Evolutionary conservation across 2,113 vertebrate species (phyloP).

Genomic region (Heptranchias perlo): DNA sequence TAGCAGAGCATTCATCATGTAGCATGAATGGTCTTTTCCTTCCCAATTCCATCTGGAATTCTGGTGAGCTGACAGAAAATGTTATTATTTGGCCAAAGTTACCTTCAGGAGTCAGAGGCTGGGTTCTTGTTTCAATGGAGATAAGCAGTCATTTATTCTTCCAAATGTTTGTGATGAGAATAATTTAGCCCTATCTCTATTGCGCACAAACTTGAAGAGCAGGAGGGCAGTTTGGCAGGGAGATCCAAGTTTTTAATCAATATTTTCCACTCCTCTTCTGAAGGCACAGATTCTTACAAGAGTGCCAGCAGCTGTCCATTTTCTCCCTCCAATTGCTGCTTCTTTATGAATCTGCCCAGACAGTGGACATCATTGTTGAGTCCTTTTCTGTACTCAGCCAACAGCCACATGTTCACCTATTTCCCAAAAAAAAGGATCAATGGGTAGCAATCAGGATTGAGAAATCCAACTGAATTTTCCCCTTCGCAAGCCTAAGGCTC

Average conservation of each 20-base stretch:
- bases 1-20: background rate
- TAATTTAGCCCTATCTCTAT: background rate
- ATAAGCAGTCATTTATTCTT: background rate
- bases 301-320: background rate
- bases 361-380: background rate
- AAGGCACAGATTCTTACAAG: background rate
- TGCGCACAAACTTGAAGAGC: background rate
- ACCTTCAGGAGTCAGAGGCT: background rate
- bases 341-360: background rate
- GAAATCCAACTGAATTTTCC: background rate
- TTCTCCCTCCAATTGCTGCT: background rate
- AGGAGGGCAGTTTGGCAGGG: background rate
- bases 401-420: background rate
- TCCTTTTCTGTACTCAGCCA: background rate
- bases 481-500: background rate
- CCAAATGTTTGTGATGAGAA: conserved; percentile 15
- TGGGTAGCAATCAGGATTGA: background rate
- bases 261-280: background rate
- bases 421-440: background rate
- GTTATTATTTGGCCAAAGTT: background rate
- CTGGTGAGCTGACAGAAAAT: background rate
- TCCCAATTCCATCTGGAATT: background rate
- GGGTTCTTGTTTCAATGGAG: background rate
- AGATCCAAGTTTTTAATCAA: background rate
- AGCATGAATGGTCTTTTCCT: background rate